These are phyloP conservation scores for Drosophila kuntzei DNA, from an alignment of 2,888 invertebrate species.

Conservation along the genomic window DNA sequence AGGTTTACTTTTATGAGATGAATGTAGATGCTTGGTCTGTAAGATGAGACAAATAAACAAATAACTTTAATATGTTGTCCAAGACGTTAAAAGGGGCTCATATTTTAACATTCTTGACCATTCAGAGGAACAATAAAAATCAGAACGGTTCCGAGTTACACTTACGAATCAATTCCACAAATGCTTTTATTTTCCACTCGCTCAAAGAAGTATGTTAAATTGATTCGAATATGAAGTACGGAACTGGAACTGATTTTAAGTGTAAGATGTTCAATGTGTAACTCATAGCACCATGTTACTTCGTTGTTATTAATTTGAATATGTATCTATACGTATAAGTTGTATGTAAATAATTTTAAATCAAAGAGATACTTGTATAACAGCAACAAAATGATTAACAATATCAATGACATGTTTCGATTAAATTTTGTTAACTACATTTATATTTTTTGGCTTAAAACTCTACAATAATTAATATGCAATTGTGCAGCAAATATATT, in stretches of 20 bases:
- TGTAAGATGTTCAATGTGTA: conserved; percentile 51
- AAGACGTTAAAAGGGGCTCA: conserved; percentile 85
- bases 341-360: conserved; percentile 26
- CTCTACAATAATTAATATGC: conserved; percentile 55
- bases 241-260: conserved; percentile 2
- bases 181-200: not conserved
- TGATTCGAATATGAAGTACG: conserved; percentile 3
- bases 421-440: conserved; percentile 53
- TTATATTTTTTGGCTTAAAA: conserved; percentile 22
- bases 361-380: conserved; percentile 23
- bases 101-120: conserved; percentile 81
- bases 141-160: conserved; percentile 1
- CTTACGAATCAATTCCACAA: not conserved
- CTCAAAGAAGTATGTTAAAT: not conserved
- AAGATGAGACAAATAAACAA: conserved; percentile 29
- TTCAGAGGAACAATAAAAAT: conserved; percentile 33
- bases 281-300: conserved; percentile 82
- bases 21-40: conserved; percentile 39
- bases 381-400: conserved; percentile 49
- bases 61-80: conserved; percentile 24
- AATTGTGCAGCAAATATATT: conserved; percentile 48
- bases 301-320: conserved; percentile 72
- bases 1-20: conserved; percentile 27
- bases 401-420: conserved; percentile 42
- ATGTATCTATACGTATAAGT: conserved; percentile 28